phyloP scores from a whole-genome alignment of 2,888 invertebrate species.

The Liopterus haemorrhoidalis region DNA sequence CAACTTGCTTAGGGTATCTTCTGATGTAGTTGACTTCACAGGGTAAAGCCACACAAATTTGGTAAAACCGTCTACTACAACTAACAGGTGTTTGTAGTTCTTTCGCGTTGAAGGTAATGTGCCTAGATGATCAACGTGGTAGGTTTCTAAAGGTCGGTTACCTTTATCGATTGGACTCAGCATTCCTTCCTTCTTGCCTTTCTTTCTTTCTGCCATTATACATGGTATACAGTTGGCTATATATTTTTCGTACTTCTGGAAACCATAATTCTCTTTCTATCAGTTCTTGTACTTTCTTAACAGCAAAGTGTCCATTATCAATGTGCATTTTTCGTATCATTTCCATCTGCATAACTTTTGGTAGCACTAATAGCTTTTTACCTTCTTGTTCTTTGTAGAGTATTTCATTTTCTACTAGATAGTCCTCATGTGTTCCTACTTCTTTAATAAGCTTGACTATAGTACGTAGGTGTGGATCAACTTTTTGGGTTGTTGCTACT shows the following conservation, averaged over 20 bases:
- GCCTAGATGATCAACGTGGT: conserved; percentile 35
- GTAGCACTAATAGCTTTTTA: conserved; percentile 3
- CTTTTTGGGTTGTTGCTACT: not conserved
- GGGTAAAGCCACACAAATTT: conserved; percentile 27
- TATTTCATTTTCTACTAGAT: conserved; percentile 28
- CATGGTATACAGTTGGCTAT: conserved; percentile 29
- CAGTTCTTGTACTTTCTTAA: conserved; percentile 28
- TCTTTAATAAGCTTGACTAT: conserved; percentile 30
- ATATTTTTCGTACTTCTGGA: conserved; percentile 27
- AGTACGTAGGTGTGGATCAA: too few species aligned
- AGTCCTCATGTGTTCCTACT: conserved; percentile 27
- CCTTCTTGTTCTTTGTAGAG: conserved; percentile 29
- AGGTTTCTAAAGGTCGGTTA: conserved; percentile 30
- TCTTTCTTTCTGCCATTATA: conserved; percentile 30
- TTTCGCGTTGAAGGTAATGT: conserved; percentile 28
- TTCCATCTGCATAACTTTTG: conserved; percentile 14
- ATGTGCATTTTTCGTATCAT: conserved; percentile 5
- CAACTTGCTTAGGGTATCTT: conserved; percentile 21
- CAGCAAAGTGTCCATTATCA: conserved; percentile 20
- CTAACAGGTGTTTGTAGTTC: conserved; percentile 29
- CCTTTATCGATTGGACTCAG: conserved; percentile 31
- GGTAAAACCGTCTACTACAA: conserved; percentile 31
- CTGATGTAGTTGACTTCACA: conserved; percentile 14
- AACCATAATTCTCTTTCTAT: conserved; percentile 28
- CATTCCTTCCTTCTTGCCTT: conserved; percentile 27